Evolutionary conservation across 2,888 invertebrate genomes (phyloP), one percentile per base, ranked within the genome.

Genomic region (Uropetala carovei): DNA sequence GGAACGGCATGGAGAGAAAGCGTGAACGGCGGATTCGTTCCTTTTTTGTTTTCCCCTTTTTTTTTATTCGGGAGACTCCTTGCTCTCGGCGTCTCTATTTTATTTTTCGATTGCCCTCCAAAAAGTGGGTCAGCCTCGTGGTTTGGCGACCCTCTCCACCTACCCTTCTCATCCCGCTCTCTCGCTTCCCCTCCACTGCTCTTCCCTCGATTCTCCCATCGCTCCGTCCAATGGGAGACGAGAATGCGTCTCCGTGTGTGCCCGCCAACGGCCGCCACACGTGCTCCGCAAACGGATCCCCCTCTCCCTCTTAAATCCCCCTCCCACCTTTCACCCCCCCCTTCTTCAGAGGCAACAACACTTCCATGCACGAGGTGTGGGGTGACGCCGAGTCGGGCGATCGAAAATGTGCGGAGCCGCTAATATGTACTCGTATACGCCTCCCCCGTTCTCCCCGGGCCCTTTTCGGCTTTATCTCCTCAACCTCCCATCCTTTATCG

Each of bases 61-160:
- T 27, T 75, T 27, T 75, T n/a, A n/a, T n/a, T 75, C 75, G 75
- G 75, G 75, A 75, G 75, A 22, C 22, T 75, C 22, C 27, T 75
- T 13, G 75, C 75, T 27, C 75, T 22, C 75, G 75, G 75, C 75
- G 22, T 3, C 43, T 3, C 43, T 27, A 27, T 27, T 75, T 75
- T 75, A 75, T 75, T 75, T 75, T 75, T 75, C 75, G 75, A 75
- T 75, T 75, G 27, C 75, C 75, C 75, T 75, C 75, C 75, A 75
- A 75, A 22, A 75, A 75, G 22, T 75, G 75, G 75, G 75, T 75
- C 75, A 75, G 75, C 75, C 75, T 75, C 75, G 75, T 75, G 75
- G 75, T 75, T 75, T 75, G 75, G 75, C 75, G 75, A 75, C 75
- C 75, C 75, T 22, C 75, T 75, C 75, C 75, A 75, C 13, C 27